Percentiles rank a stretch among this genome's conserved stretches.
Conservation (phyloP, 1,140 invertebrate genomes). For the Pomacea maculata region DNA sequence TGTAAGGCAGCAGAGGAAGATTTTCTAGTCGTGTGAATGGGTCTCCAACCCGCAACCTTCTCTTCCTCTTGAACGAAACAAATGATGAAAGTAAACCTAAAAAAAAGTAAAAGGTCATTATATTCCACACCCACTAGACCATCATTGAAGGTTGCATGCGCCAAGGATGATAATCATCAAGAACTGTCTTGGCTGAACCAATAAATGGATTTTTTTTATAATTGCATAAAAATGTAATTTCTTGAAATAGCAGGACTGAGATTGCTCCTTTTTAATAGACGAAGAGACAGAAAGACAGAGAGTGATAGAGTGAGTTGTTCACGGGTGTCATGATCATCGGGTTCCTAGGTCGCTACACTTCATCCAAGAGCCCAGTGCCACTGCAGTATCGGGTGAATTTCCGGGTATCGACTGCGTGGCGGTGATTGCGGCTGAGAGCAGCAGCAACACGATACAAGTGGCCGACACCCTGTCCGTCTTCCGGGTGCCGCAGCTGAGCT, state of each 20-base stretch:
- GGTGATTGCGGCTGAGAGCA: conserved; percentile 26
- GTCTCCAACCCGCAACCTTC: too few species aligned
- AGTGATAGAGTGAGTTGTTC: neutral
- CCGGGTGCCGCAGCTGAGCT: conserved; percentile 72
- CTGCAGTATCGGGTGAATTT: conserved; percentile 22
- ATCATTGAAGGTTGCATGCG: too few species aligned
- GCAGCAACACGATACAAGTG: conserved; percentile 76
- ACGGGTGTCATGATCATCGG: neutral
- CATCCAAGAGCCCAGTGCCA: neutral
- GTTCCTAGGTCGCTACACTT: neutral
- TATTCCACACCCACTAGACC: too few species aligned
- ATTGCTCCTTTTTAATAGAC: neutral
- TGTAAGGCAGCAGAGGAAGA: too few species aligned
- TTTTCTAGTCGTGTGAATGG: too few species aligned
- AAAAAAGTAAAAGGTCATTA: too few species aligned
- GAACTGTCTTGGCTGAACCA: too few species aligned
- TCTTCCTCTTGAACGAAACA: too few species aligned
- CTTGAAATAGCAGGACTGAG: too few species aligned
- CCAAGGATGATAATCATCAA: too few species aligned
- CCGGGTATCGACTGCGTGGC: conserved; percentile 52
- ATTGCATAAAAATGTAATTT: too few species aligned
- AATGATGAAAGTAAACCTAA: neutral
- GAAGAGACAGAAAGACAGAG: conserved; percentile 7
- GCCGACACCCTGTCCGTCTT: conserved; percentile 71
- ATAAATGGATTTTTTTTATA: too few species aligned